Conservation (phyloP, 2,888 invertebrate species). For the Nezara viridula region DNA sequence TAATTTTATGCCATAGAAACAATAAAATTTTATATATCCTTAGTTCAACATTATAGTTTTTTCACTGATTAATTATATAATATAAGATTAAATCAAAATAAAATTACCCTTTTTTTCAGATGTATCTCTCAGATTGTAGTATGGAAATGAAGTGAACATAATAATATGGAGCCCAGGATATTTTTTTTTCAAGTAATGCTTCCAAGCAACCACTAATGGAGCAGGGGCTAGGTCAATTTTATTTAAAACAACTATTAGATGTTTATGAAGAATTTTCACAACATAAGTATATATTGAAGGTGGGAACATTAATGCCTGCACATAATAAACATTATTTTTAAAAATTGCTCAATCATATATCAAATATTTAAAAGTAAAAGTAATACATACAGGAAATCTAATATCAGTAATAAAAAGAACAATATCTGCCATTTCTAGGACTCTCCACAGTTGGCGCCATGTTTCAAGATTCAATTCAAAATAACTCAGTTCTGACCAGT, state of each 20-base stretch:
- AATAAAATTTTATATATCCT: no score
- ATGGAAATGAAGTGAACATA: conserved; percentile 87
- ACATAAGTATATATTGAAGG: conserved; percentile 88
- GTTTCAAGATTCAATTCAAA: conserved; percentile 96
- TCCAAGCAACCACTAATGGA: conserved; percentile 88
- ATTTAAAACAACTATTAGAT: conserved; percentile 90
- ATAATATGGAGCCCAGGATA: conserved; percentile 83
- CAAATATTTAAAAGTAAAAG: not conserved
- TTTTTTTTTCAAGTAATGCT: conserved; percentile 78
- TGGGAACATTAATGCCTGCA: conserved; percentile 85
- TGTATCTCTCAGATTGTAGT: conserved; percentile 77
- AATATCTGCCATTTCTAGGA: conserved; percentile 93
- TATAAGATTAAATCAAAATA: no score
- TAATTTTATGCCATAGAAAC: no score
- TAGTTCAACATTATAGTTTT: no score
- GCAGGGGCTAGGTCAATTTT: conserved; percentile 92
- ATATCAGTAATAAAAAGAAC: conserved; percentile 90
- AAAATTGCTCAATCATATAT: not conserved
- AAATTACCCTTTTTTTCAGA: conserved; percentile 71
- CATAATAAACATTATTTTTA: not conserved
- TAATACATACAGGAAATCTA: conserved; percentile 79
- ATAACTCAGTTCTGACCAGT: conserved; percentile 75
- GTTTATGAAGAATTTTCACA: conserved; percentile 80
- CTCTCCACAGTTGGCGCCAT: conserved; percentile 96
- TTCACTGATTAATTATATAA: no score